These are phyloP conservation scores for Epinephelus coioides DNA, from an alignment of 2,797 vertebrate genomes.

Conservation along the genomic window DNA sequence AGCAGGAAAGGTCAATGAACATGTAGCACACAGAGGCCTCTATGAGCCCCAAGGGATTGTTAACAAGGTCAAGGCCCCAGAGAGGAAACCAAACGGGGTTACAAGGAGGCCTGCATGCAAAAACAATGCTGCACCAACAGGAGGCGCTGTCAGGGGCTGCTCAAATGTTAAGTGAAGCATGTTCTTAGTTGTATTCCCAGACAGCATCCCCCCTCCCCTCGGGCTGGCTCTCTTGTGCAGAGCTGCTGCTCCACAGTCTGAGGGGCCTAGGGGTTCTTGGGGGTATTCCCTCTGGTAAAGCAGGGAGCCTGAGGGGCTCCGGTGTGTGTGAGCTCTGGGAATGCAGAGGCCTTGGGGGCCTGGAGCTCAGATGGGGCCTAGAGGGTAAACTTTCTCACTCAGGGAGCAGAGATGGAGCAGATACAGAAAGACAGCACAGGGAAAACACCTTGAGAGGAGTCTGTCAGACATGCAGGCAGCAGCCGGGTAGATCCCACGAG, in stretches of 20 bases:
- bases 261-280: slow-evolving; percentile 82
- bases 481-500: slow-evolving; percentile 79
- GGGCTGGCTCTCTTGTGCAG: slow-evolving; percentile 71
- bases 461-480: slow-evolving; percentile 76
- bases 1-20: slow-evolving; percentile 79
- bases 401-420: slow-evolving; percentile 79
- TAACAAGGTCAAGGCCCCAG: slow-evolving; percentile 82
- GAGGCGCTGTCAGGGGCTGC: slow-evolving; percentile 74
- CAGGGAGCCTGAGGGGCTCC: slow-evolving; percentile 80
- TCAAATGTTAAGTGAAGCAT: slow-evolving; percentile 76
- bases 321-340: slow-evolving; percentile 82
- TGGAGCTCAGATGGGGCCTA: slow-evolving; percentile 86
- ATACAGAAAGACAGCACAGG: slow-evolving; percentile 71
- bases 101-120: slow-evolving; percentile 63
- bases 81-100: slow-evolving; percentile 72
- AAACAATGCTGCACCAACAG: slow-evolving; percentile 71
- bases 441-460: slow-evolving; percentile 85
- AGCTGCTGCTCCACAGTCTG: slow-evolving; percentile 81
- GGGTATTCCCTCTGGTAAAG: slow-evolving; percentile 80
- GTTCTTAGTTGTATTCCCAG: slow-evolving; percentile 83
- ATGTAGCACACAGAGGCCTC: slow-evolving; percentile 72
- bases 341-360: slow-evolving; percentile 81
- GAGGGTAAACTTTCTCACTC: slow-evolving; percentile 81
- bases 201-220: slow-evolving; percentile 65
- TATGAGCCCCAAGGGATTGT: slow-evolving; percentile 69